Conservation (phyloP, 1,140 invertebrate species). For the Macrobrachium rosenbergii region DNA sequence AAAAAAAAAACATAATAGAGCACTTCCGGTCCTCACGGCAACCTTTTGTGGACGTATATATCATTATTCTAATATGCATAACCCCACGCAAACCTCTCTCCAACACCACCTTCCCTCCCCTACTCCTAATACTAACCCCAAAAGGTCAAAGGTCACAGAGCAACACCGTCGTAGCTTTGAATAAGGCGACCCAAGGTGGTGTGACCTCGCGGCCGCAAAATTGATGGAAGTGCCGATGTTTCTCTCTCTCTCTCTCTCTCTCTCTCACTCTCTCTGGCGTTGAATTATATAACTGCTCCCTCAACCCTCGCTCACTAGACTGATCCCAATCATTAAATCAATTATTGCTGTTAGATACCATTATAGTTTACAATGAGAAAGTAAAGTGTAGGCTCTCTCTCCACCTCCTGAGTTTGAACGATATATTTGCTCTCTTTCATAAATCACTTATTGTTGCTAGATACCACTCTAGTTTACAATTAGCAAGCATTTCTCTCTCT, state of each 20-base stretch:
- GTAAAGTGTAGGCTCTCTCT: background rate
- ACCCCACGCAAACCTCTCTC: too few relatives aligned
- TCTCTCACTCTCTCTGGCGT: background rate
- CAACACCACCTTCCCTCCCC: too few relatives aligned
- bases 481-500: too few relatives aligned
- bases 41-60: too few relatives aligned
- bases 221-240: background rate
- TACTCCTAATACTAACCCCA: too few relatives aligned
- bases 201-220: too few relatives aligned
- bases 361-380: background rate
- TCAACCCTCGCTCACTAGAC: background rate
- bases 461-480: background rate
- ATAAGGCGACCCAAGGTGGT: too few relatives aligned
- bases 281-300: background rate
- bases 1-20: too few relatives aligned
- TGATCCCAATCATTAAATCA: background rate
- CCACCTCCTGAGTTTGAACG: background rate
- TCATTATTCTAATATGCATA: too few relatives aligned
- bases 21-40: too few relatives aligned
- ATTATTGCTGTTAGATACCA: background rate
- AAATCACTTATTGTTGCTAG: background rate
- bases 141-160: too few relatives aligned
- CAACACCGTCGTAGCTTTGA: too few relatives aligned
- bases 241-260: slow-evolving; percentile 26
- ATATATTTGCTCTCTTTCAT: background rate